phyloP scores from a whole-genome alignment of 2,113 vertebrate genomes.

The Platysteira castanea region DNA sequence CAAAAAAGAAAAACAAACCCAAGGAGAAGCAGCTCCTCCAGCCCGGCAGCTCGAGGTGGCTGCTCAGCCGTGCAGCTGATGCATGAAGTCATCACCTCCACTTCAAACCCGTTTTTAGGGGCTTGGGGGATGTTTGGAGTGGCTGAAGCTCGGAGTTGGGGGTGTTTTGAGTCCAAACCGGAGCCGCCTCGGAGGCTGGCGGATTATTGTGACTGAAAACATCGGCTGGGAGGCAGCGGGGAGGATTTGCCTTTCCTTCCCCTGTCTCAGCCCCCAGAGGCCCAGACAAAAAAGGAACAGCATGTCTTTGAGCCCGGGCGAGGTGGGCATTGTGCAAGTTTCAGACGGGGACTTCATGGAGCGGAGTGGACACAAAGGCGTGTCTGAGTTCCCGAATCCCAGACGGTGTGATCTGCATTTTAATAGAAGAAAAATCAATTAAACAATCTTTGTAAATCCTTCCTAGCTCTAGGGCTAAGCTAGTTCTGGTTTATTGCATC shows the following conservation, averaged over 20 bases:
- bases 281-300: constrained; percentile 74
- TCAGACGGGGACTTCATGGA: constrained; percentile 74
- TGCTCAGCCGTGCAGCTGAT: not conserved
- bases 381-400: constrained; percentile 73
- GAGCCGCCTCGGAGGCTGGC: not conserved
- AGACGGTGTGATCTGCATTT: constrained; percentile 77
- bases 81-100: not conserved
- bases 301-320: constrained; percentile 58
- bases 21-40: not conserved
- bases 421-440: constrained; percentile 80
- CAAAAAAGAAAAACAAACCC: not conserved
- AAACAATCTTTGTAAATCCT: constrained; percentile 72
- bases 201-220: not conserved
- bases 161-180: not conserved
- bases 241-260: constrained; percentile 36
- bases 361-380: constrained; percentile 74
- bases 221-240: not conserved
- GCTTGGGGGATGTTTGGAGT: not conserved
- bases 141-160: rapidly evolving
- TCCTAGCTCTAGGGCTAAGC: not conserved
- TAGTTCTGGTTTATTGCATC: constrained; percentile 20
- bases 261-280: constrained; percentile 28
- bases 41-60: not conserved
- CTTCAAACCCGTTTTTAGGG: not conserved
- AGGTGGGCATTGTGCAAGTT: constrained; percentile 68